phyloP scores from a whole-genome alignment of 2,888 invertebrate species.

The Carterocephalus palaemon region DNA sequence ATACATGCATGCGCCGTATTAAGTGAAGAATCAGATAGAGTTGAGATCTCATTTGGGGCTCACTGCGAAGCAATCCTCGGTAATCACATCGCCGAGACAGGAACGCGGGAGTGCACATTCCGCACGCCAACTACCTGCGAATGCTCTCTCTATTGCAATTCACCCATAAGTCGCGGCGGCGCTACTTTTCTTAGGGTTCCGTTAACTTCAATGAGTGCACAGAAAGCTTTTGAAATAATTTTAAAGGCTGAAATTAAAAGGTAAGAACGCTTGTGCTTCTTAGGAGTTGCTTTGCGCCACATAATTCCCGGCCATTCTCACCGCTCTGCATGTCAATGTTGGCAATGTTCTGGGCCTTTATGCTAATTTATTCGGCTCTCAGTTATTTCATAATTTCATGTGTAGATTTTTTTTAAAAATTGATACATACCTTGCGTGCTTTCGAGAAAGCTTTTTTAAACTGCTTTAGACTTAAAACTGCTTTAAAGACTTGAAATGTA shows the following conservation, averaged over 20 bases:
- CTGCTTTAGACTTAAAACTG: too few relatives aligned
- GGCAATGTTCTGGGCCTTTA: slow-evolving; percentile 11
- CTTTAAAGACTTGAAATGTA: too few relatives aligned
- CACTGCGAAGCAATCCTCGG: slow-evolving; percentile 40
- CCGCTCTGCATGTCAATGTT: slow-evolving; percentile 18
- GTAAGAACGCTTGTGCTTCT: slow-evolving; percentile 21
- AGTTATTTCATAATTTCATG: slow-evolving; percentile 11
- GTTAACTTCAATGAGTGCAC: slow-evolving; percentile 24
- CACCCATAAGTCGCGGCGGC: slow-evolving; percentile 22
- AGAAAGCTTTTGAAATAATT: slow-evolving; percentile 23
- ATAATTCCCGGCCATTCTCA: slow-evolving; percentile 23
- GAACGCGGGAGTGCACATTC: slow-evolving; percentile 42
- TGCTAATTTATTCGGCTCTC: slow-evolving; percentile 21
- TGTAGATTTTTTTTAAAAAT: too few relatives aligned
- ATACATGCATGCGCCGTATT: slow-evolving; percentile 18
- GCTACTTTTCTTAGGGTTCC: slow-evolving; percentile 24
- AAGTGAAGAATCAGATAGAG: slow-evolving; percentile 21
- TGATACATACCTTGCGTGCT: too few relatives aligned
- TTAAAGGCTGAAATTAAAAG: slow-evolving; percentile 25
- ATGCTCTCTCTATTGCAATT: slow-evolving; percentile 27
- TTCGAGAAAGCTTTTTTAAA: too few relatives aligned
- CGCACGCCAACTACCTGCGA: slow-evolving; percentile 28
- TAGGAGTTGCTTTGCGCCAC: slow-evolving; percentile 22
- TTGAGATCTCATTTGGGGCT: slow-evolving; percentile 44
- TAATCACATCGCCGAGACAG: slow-evolving; percentile 46